Evolutionary conservation across 30 jellyfish, hydroid and myxozoan genomes (phyloP).

Genomic region (Aurelia aurita): DNA sequence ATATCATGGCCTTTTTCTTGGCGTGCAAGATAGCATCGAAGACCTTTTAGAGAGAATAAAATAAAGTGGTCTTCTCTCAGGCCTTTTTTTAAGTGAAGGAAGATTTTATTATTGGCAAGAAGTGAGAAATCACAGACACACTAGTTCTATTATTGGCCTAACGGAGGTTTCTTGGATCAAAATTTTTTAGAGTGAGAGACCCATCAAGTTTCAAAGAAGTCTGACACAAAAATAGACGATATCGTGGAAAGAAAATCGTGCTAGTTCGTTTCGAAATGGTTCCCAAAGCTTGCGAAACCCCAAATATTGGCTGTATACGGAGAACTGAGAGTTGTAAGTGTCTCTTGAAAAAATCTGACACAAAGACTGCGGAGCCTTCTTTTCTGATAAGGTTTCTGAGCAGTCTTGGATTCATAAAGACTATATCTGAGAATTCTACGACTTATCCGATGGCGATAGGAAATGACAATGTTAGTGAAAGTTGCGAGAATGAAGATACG

Average conservation of each 20-base stretch:
- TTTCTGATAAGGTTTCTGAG: slow-evolving; percentile 22
- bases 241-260: not conserved
- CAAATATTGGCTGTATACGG: not conserved
- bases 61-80: too few species aligned
- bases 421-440: not conserved
- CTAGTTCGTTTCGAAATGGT: slow-evolving; percentile 1
- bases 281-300: slow-evolving; percentile 13
- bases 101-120: too few species aligned
- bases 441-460: not conserved
- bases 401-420: slow-evolving; percentile 42
- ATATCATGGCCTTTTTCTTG: not conserved
- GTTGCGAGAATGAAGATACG: not conserved
- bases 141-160: too few species aligned
- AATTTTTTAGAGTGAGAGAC: too few species aligned
- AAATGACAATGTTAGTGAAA: not conserved
- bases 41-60: too few species aligned
- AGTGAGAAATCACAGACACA: too few species aligned
- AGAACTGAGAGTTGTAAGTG: slow-evolving; percentile 3
- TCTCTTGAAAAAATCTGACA: not conserved
- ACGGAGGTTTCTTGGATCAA: too few species aligned
- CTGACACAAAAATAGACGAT: too few species aligned
- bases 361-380: not conserved
- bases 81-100: too few species aligned
- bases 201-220: too few species aligned
- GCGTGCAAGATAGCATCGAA: too few species aligned